Conservation (phyloP, 2,797 vertebrate species). For the Notoglanidium macrostoma region DNA sequence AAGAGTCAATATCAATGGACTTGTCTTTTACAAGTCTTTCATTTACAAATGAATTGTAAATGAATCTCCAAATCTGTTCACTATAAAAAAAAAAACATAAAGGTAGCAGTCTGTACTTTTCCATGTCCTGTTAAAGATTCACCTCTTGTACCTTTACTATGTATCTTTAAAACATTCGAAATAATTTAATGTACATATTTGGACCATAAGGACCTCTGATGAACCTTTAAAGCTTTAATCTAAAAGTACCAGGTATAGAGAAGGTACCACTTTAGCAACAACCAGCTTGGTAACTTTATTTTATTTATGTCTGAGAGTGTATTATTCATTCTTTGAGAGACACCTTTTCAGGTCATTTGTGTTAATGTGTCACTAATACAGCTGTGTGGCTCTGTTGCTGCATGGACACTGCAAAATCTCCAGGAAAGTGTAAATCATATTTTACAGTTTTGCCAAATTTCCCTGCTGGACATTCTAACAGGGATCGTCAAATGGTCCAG, state of each 20-base stretch:
- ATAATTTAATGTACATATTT: background rate
- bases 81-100: background rate
- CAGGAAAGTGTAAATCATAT: background rate
- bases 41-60: background rate
- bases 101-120: background rate
- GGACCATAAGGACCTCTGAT: background rate
- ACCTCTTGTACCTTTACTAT: background rate
- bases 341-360: background rate
- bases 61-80: background rate
- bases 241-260: background rate
- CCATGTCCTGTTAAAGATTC: background rate
- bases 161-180: background rate
- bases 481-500: background rate
- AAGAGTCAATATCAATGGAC: background rate
- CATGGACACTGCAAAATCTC: background rate
- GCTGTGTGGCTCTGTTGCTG: background rate
- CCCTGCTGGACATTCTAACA: background rate
- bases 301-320: background rate
- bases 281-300: background rate
- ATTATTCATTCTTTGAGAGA: background rate
- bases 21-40: background rate
- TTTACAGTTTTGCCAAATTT: background rate
- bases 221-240: background rate
- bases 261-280: background rate
- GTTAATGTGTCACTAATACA: background rate